These are phyloP conservation scores for Sebastolobus alascanus DNA, from an alignment of 2,797 vertebrate genomes.

Conservation along the genomic window DNA sequence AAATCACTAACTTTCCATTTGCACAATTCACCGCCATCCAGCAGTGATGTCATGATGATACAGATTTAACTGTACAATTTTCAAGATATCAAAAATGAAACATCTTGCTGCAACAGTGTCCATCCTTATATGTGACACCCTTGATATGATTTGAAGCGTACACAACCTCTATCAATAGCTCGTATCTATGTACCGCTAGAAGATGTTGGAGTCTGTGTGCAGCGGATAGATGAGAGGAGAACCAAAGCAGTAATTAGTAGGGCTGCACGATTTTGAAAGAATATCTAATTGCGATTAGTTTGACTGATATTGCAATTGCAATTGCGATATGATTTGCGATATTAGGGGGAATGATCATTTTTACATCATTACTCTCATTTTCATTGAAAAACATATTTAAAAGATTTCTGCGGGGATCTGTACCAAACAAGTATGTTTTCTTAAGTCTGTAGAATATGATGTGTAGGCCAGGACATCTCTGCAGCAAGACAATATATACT, in stretches of 20 bases:
- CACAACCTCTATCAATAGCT: constrained; percentile 2
- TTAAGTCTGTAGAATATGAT: too few relatives aligned
- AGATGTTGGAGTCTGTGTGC: constrained; percentile 27
- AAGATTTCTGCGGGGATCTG: too few relatives aligned
- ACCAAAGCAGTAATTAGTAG: constrained; percentile 15
- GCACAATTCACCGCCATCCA: constrained; percentile 23
- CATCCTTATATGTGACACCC: constrained; percentile 6
- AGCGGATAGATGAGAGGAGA: constrained; percentile 2
- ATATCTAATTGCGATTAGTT: too few relatives aligned
- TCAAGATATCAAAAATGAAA: constrained; percentile 34
- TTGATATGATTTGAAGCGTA: constrained; percentile 41
- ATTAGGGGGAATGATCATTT: too few relatives aligned
- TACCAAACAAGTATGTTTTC: too few relatives aligned
- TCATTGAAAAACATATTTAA: too few relatives aligned
- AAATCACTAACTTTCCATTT: constrained; percentile 30
- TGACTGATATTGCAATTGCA: too few relatives aligned
- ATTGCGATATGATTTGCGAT: too few relatives aligned
- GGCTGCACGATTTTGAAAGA: background rate
- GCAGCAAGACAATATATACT: too few relatives aligned
- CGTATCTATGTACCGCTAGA: background rate
- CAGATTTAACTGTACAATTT: constrained; percentile 29
- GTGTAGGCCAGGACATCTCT: too few relatives aligned
- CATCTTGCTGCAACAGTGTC: constrained; percentile 9
- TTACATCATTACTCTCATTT: too few relatives aligned
- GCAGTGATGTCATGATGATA: constrained; percentile 14